Base-by-base conservation (phyloP, 1,140 invertebrate species). In the Bombus soroeensis region DNA sequence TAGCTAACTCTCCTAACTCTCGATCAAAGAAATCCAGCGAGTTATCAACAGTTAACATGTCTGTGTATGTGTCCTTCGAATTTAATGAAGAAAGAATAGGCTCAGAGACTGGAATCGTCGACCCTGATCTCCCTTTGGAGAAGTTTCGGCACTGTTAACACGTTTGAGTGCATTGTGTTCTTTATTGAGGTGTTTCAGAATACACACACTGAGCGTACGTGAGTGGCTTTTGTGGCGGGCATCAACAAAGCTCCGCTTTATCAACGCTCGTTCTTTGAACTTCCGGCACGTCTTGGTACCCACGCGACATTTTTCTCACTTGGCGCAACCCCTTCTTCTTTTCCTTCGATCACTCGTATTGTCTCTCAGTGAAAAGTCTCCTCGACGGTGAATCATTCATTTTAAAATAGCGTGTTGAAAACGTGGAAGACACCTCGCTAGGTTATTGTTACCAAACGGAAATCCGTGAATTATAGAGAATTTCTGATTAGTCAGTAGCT, bases 251-350 rank as follows among this genome's bases (percentile, higher is more conserved):
- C 37, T 68, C 28, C 34, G 78, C 74, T 87, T 88, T 81, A 83
- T 87, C 81, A 39, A 34, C 15, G 32, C 78, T 82, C 62, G 77
- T 73, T 89, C 88, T 85, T 87, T 85, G 88, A 85, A 87, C 86
- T 87, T 82, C 71, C 85, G 85, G 47, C 62, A 13, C 28, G 57
- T 71, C 62, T 37, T 37, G 28, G 64, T 72, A 59, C 25, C 59
- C 59, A 64, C 80, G 85, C 85, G 81, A 66, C 57, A n/a, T 22
- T 15, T 77, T 41, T 62, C 25, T 47, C 64, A n/a, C 66, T 57
- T 34, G 32, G 22, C 18, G 39, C 32, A 2, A 13, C 15, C 12
- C 32, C 1, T 18, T 13, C n/a, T 28, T 34, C 15, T 41, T 47
- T 66, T n/a, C 18, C 59, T 76, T 37, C 34, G 59, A 68, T 39